Conservation (phyloP, 2,888 invertebrate genomes). For the Gibbula magus region DNA sequence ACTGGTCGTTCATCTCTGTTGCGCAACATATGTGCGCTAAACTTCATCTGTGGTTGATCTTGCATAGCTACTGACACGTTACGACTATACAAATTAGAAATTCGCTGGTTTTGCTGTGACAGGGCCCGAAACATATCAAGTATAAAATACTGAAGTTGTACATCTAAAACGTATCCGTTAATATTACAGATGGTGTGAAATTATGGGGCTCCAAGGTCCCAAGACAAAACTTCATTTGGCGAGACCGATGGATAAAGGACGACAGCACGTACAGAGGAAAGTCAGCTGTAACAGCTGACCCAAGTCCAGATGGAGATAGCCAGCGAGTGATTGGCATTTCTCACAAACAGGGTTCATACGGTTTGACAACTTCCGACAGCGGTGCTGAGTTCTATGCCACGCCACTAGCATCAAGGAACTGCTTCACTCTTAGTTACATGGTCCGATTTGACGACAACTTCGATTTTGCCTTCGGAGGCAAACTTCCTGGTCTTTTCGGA, state of each 20-base stretch:
- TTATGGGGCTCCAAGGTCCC: not conserved
- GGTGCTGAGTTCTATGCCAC: not conserved
- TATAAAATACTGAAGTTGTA: no score
- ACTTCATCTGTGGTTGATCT: no score
- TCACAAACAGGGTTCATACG: not conserved
- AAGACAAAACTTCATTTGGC: not conserved
- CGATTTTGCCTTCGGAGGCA: slow-evolving; percentile 5
- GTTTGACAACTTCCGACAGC: not conserved
- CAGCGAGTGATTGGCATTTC: not conserved
- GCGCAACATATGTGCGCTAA: no score
- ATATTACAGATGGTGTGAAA: not conserved
- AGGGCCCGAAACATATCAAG: no score
- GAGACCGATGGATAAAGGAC: not conserved
- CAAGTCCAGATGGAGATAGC: not conserved
- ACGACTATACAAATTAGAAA: no score
- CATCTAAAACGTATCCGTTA: no score
- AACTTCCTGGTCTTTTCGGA: slow-evolving; percentile 5
- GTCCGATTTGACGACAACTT: slow-evolving; percentile 1
- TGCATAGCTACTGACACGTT: no score
- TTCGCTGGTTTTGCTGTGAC: no score
- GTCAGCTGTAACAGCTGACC: not conserved
- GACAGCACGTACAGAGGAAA: not conserved
- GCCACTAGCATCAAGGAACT: not conserved
- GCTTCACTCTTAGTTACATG: not conserved
- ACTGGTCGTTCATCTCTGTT: no score